These are phyloP conservation scores for Melanotus villosus DNA, from an alignment of 2,888 invertebrate species.

Conservation along the genomic window DNA sequence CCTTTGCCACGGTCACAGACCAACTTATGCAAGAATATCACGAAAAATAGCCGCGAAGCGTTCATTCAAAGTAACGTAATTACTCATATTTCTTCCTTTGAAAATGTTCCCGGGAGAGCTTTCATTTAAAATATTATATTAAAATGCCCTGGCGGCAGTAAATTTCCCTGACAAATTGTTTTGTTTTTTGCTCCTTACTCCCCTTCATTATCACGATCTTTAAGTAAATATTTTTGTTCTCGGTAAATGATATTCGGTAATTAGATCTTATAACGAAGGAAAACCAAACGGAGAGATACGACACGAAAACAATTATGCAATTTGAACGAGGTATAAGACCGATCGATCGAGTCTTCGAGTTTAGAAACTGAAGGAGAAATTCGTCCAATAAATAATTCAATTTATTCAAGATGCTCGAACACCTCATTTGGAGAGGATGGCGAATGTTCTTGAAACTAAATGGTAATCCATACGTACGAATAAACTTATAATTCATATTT, in stretches of 20 bases:
- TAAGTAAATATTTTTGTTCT: constrained; percentile 17
- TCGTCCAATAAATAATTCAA: too few relatives aligned
- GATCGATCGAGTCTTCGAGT: too few relatives aligned
- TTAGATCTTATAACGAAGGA: neutral
- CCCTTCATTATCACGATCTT: constrained; percentile 7
- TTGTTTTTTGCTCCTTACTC: neutral
- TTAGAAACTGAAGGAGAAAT: too few relatives aligned
- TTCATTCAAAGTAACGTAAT: constrained; percentile 1
- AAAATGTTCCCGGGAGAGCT: neutral
- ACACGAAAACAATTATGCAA: neutral
- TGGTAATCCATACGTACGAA: too few relatives aligned
- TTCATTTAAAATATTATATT: constrained; percentile 15
- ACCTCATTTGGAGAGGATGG: too few relatives aligned
- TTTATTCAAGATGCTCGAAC: too few relatives aligned
- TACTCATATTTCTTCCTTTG: constrained; percentile 13
- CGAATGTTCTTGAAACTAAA: too few relatives aligned
- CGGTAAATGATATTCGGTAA: neutral
- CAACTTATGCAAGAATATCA: neutral
- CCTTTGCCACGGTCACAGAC: too few relatives aligned
- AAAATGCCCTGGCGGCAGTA: constrained; percentile 6
- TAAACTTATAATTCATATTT: too few relatives aligned
- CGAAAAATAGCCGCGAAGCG: neutral
- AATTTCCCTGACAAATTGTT: constrained; percentile 6
- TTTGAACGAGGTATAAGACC: too few relatives aligned
- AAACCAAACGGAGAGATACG: neutral